These are phyloP conservation scores for Glaucopsyche alexis DNA, from an alignment of 2,888 invertebrate species.

Conservation along the genomic window DNA sequence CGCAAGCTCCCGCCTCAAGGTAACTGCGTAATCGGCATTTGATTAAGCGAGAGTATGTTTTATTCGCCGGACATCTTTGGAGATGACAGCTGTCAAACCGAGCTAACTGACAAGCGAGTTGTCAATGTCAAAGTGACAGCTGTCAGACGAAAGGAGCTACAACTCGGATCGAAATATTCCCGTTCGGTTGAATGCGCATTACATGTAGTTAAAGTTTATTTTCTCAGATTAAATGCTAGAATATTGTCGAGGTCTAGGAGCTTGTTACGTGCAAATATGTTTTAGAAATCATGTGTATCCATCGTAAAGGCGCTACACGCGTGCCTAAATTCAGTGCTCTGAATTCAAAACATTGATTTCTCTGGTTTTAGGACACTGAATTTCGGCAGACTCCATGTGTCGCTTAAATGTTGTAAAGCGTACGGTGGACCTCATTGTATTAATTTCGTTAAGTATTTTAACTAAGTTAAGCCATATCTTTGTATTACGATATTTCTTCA, in stretches of 20 bases:
- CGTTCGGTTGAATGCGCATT: neutral
- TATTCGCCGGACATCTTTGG: neutral
- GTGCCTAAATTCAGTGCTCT: neutral
- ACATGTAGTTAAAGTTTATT: slow-evolving; percentile 10
- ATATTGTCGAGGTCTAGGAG: slow-evolving; percentile 5
- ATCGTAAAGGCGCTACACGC: slow-evolving; percentile 5
- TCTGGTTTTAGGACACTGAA: neutral
- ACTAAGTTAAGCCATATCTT: slow-evolving; percentile 34
- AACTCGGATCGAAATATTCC: neutral
- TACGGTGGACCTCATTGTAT: slow-evolving; percentile 37
- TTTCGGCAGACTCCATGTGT: neutral
- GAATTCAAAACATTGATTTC: neutral
- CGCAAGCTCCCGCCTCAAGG: slow-evolving; percentile 34
- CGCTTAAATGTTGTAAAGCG: slow-evolving; percentile 31
- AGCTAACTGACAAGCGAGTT: neutral
- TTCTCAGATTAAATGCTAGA: slow-evolving; percentile 20
- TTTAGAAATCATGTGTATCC: slow-evolving; percentile 15
- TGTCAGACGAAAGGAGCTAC: slow-evolving; percentile 9
- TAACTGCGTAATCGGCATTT: neutral
- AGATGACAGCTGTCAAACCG: neutral
- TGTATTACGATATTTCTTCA: slow-evolving; percentile 33
- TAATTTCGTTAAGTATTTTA: slow-evolving; percentile 38
- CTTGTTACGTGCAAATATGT: slow-evolving; percentile 20
- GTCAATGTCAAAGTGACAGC: neutral
- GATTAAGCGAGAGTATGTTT: neutral